Evolutionary conservation across 2,888 invertebrate genomes (phyloP), one percentile per base, ranked within the genome.

Genomic region (Carabus problematicus): DNA sequence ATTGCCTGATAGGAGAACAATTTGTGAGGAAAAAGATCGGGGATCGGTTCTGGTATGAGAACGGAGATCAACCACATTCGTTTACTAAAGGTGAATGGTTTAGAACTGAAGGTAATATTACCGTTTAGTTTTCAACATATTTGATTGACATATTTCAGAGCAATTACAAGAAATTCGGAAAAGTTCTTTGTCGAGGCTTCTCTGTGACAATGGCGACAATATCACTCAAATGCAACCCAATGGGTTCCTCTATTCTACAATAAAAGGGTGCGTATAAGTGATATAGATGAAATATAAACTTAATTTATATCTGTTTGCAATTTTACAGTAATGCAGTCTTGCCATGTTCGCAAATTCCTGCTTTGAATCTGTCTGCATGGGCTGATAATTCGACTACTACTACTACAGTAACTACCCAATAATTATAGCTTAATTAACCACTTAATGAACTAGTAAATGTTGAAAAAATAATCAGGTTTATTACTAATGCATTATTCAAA

Each of bases 1-100:
- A 7, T 52, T 52, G 52, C 7, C 9, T 52, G 9, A 18, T 52
- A 11, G 19, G 16, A 11, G 52, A 52, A 18, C 52, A 52, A 52
- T 52, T 52, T 14, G n/a, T 52, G 16, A 52, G 52, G 6, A 52
- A 52, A 14, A 52, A 52, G 14, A 52, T 52, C 18, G 52, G 52
- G 9, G 52, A 52, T 52, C 52, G 52, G 3, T 52, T 52, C 19
- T 52, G 52, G 52, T 52, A 52, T 18, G 52, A 52, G 18, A 52
- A 52, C 1, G 52, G 52, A 18, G 6, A 18, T 14, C 16, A 18
- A 19, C 1, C 18, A 11, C 52, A 52, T 52, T 52, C 52, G 9
- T 52, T 52, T 52, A 52, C 16, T 18, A 3, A 12, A 52, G 52
- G 52, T 45, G 7, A 45, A 45, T 45, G 2, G 3, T 12, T 45